These are phyloP conservation scores for Crossocerus cetratus DNA, from an alignment of 2,888 invertebrate genomes.

Conservation along the genomic window DNA sequence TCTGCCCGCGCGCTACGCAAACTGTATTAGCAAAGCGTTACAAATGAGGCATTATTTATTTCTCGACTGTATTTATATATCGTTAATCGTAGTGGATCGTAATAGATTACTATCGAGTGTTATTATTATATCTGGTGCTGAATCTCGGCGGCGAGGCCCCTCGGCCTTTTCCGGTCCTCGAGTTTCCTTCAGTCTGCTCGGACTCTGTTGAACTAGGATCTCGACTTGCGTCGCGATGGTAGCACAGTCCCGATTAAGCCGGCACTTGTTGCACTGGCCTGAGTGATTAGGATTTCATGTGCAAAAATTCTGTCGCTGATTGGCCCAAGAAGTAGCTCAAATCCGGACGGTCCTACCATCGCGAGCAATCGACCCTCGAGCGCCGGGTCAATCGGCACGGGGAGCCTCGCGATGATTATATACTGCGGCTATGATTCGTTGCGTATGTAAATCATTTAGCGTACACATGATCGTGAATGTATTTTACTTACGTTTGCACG, in stretches of 20 bases:
- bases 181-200: too few relatives aligned
- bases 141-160: constrained; percentile 22
- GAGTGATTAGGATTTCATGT: constrained; percentile 39
- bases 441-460: constrained; percentile 24
- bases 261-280: constrained; percentile 32
- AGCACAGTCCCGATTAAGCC: constrained; percentile 3
- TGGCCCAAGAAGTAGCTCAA: constrained; percentile 18
- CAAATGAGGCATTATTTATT: constrained; percentile 59
- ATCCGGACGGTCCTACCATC: constrained; percentile 20
- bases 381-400: too few relatives aligned
- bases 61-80: constrained; percentile 59
- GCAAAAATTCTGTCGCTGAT: constrained; percentile 38
- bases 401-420: constrained; percentile 14
- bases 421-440: constrained; percentile 39
- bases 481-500: constrained; percentile 44
- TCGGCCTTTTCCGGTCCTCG: constrained; percentile 18
- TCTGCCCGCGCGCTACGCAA: constrained; percentile 38
- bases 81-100: constrained; percentile 49
- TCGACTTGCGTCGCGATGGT: neutral
- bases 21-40: constrained; percentile 54
- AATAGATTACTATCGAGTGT: constrained; percentile 51
- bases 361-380: too few relatives aligned
- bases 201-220: too few relatives aligned
- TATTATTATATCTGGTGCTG: constrained; percentile 50
- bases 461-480: constrained; percentile 37